phyloP scores from a whole-genome alignment of 2,797 vertebrate genomes.

The Lemur catta region DNA sequence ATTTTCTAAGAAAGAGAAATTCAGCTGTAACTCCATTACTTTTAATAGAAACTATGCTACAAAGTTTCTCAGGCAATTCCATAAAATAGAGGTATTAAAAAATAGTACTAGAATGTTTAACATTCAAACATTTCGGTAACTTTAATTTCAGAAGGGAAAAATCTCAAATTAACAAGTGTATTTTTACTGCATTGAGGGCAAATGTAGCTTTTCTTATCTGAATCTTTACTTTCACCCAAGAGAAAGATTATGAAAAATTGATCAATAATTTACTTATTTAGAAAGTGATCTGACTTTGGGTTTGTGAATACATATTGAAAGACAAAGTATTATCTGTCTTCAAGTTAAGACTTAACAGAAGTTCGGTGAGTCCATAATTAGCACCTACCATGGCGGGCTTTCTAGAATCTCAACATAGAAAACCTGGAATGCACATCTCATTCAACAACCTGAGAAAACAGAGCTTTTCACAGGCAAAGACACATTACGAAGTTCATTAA shows the following conservation, averaged over 20 bases:
- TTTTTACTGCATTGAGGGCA: neutral
- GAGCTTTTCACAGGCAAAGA: constrained; percentile 88
- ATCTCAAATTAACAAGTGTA: neutral
- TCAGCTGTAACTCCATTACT: neutral
- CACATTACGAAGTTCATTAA: constrained; percentile 96
- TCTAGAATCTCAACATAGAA: constrained; percentile 78
- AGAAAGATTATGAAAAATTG: constrained; percentile 36
- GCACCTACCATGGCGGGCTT: constrained; percentile 58
- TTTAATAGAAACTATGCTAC: constrained; percentile 18
- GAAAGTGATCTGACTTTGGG: neutral
- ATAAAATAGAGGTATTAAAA: neutral
- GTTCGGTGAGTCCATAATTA: constrained; percentile 79
- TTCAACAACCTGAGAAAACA: constrained; percentile 91
- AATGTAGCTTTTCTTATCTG: neutral
- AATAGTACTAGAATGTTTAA: neutral
- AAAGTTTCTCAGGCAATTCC: neutral
- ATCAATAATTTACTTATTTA: constrained; percentile 24
- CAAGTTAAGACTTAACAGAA: constrained; percentile 53
- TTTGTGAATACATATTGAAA: constrained; percentile 36
- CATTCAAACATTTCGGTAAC: constrained; percentile 2
- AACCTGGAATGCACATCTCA: constrained; percentile 84
- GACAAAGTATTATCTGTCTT: constrained; percentile 65
- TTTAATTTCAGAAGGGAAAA: constrained; percentile 42
- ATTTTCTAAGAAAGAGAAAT: constrained; percentile 31
- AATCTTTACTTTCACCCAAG: neutral